Conservation (phyloP, 2,888 invertebrate species). For the Drosophila incognita region DNA sequence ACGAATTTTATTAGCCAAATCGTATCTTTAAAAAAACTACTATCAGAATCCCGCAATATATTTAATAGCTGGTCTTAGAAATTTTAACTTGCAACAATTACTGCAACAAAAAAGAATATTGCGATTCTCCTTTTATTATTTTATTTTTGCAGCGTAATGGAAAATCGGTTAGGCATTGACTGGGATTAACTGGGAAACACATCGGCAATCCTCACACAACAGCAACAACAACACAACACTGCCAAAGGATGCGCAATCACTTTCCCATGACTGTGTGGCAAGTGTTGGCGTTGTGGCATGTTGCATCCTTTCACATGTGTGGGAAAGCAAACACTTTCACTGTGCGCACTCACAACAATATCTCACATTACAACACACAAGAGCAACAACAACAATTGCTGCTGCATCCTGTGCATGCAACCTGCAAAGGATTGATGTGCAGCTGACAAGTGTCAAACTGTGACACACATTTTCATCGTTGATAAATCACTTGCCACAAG, state of each 20-base stretch:
- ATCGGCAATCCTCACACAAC: slow-evolving; percentile 9
- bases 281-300: slow-evolving; percentile 37
- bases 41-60: too few species aligned
- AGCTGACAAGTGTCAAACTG: slow-evolving; percentile 68
- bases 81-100: too few species aligned
- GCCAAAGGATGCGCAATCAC: slow-evolving; percentile 51
- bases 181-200: slow-evolving; percentile 4
- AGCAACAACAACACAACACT: background rate
- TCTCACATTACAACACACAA: slow-evolving; percentile 68
- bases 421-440: slow-evolving; percentile 77
- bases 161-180: slow-evolving; percentile 20
- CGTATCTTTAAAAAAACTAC: too few species aligned
- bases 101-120: background rate
- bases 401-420: slow-evolving; percentile 60
- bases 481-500: slow-evolving; percentile 40
- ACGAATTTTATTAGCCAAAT: too few species aligned
- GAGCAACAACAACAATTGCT: background rate
- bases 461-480: slow-evolving; percentile 31
- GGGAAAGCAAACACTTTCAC: slow-evolving; percentile 77
- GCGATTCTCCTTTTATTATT: background rate
- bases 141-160: slow-evolving; percentile 61
- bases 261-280: slow-evolving; percentile 69
- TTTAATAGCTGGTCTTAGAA: too few species aligned
- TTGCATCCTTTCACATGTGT: slow-evolving; percentile 51
- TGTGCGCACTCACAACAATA: slow-evolving; percentile 42